Evolutionary conservation across 2,797 vertebrate genomes (phyloP), one percentile per base, ranked within the genome.

Genomic region (Ambastaia sidthimunki): DNA sequence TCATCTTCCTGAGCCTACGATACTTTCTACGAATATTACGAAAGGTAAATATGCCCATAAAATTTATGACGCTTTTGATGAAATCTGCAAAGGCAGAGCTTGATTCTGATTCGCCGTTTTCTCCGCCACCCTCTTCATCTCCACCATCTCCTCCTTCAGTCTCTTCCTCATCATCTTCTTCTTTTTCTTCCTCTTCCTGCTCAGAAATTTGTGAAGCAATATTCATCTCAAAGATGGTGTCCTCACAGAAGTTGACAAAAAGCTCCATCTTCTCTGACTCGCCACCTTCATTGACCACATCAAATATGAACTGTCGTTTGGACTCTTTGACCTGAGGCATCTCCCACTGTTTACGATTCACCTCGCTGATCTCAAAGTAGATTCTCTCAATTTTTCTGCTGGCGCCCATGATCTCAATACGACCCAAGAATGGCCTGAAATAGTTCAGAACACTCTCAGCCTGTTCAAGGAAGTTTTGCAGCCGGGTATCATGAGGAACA

Each of bases 161-260:
- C 21, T 37, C 74, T 65, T 94, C 95, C 0, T 89, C 91, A 0
- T 96, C 95, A 0, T 95, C 93, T 10, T 93, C 94, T 2, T 92
- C 93, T 10, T 90, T 94, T 0, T 92, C 95, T 50, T 94, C 95
- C 28, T 95, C 97, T 4, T 97, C 96, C 73, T 96, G 93, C 91
- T 98, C 96, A 0, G 97, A 98, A 88, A 99, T 97, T 83, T 97
- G 95, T 0, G 97, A 94, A 0, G 98, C 98, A 16, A 99, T 98
- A 76, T 99, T 97, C 98, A 99, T 99, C 93, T 99, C 98, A 87
- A 98, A 99, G 88, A 99, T 99, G 85, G 97, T 99, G 93, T 99
- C 98, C 90, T 99, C 98, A 3, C 97, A 99, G 93, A 99, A 99
- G 91, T 94, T 99, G 68, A 99, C 97, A 55, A 99, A 99, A 63